Conservation (phyloP, 1,140 invertebrate genomes). For the Maconellicoccus hirsutus region DNA sequence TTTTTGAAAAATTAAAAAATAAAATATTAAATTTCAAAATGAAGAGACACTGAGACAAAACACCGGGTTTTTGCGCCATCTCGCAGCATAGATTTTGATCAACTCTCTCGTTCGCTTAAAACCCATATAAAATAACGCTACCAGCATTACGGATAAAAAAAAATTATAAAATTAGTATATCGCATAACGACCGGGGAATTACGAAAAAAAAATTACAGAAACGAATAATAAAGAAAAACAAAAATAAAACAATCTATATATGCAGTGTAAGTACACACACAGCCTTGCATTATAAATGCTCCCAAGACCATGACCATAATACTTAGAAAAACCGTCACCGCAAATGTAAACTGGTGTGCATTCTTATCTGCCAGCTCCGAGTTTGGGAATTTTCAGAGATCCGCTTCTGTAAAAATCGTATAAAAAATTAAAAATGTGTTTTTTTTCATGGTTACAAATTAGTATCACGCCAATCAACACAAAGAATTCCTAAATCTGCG, state of each 20-base stretch:
- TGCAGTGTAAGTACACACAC: slow-evolving; percentile 15
- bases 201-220: background rate
- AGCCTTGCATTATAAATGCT: slow-evolving; percentile 14
- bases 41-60: too few species aligned
- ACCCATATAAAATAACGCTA: background rate
- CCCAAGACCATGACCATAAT: slow-evolving; percentile 16
- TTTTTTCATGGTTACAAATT: too few species aligned
- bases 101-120: too few species aligned
- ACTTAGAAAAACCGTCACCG: background rate
- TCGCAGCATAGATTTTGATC: too few species aligned
- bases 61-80: too few species aligned
- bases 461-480: too few species aligned
- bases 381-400: slow-evolving; percentile 20
- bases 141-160: background rate
- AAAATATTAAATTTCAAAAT: too few species aligned
- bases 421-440: too few species aligned
- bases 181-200: background rate
- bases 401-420: background rate
- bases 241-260: background rate
- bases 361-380: slow-evolving; percentile 16
- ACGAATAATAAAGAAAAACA: background rate
- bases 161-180: background rate
- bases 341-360: background rate
- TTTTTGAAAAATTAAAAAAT: too few species aligned
- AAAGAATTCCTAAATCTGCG: too few species aligned